phyloP scores from a whole-genome alignment of 2,888 invertebrate species.

The Synergus japonicus region DNA sequence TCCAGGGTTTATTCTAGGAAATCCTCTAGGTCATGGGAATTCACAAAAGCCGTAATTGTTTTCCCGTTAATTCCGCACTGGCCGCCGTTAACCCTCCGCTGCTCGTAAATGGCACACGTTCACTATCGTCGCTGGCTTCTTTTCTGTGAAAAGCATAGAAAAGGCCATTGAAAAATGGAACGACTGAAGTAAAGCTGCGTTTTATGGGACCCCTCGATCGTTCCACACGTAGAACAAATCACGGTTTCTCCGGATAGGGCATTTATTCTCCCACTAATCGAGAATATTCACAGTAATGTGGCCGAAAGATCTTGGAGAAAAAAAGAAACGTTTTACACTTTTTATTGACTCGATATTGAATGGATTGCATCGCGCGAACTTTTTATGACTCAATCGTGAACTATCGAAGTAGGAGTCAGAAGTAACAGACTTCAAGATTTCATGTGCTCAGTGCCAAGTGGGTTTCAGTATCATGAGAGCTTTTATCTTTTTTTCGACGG shows the following conservation, averaged over 20 bases:
- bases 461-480: background rate
- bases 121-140: conserved; percentile 3
- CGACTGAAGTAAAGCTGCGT: conserved; percentile 17
- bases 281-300: background rate
- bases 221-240: background rate
- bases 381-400: conserved; percentile 29
- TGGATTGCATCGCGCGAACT: background rate
- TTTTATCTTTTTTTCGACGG: conserved; percentile 9
- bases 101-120: conserved; percentile 31
- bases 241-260: background rate
- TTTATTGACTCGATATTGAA: conserved; percentile 12
- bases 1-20: conserved; percentile 25
- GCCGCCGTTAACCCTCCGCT: conserved; percentile 1
- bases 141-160: conserved; percentile 14
- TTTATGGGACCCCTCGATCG: conserved; percentile 11
- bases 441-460: background rate
- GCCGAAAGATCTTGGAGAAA: background rate
- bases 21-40: conserved; percentile 36
- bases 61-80: conserved; percentile 22
- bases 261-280: conserved; percentile 13
- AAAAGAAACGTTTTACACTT: background rate
- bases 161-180: background rate
- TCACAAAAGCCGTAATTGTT: conserved; percentile 41
- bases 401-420: background rate
- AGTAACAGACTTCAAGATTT: conserved; percentile 17